A percentile compares a stretch with the other conserved stretches of the same genome.
Evolutionary conservation across 2,113 vertebrate genomes (phyloP).

Genomic region (Chaetops frenatus): DNA sequence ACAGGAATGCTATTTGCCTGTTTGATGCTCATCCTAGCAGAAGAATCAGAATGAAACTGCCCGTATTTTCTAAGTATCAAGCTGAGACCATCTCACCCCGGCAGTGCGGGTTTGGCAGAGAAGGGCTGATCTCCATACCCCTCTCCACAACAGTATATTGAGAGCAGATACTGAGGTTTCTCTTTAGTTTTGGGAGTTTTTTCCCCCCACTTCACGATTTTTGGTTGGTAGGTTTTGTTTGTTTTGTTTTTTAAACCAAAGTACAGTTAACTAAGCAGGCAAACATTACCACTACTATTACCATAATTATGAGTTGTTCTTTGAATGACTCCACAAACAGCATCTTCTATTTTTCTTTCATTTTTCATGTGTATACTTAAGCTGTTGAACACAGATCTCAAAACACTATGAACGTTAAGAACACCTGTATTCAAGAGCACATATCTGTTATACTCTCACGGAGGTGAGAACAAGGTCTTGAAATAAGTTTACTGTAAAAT

Average conservation of each 20-base stretch:
- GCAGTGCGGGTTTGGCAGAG: background rate
- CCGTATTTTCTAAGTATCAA: rapidly evolving
- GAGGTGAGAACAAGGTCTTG: background rate
- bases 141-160: background rate
- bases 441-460: background rate
- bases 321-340: background rate
- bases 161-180: background rate
- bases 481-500: background rate
- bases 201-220: rapidly evolving
- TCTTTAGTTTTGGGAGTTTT: background rate
- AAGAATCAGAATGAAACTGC: background rate
- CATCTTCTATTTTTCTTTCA: background rate
- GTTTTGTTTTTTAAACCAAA: background rate
- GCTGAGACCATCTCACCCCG: background rate
- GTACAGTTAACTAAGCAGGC: background rate
- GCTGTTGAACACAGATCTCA: background rate
- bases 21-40: background rate
- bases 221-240: background rate
- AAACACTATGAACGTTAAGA: background rate
- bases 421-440: background rate
- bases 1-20: background rate
- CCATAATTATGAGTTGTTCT: background rate
- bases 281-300: background rate
- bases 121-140: background rate
- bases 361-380: background rate